Base-by-base conservation (phyloP, 2,797 vertebrate species). In the Aldrovandia affinis region DNA sequence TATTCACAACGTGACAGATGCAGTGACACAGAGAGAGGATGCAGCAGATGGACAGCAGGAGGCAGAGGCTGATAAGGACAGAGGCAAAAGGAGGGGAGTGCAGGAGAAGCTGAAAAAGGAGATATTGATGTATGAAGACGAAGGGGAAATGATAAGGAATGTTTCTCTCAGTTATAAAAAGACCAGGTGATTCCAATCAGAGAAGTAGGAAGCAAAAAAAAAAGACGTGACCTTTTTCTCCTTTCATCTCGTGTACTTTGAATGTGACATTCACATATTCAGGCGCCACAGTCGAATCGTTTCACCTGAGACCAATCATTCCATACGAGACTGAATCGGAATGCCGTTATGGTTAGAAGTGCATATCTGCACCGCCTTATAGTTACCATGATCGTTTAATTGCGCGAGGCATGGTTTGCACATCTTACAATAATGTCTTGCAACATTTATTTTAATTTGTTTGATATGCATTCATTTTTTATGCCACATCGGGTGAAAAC, bases 1-100 rank as follows among this genome's bases (percentile, higher is more conserved):
- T 85, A 83, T 84, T 88, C 85, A 84, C 68, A 81, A 25, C 20
- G 82, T 83, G 84, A 86, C 85, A 82, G 82, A 81, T 81, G 84
- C 85, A 36, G 75, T 47, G 83, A 80, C 77, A 79, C 75, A 42
- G 20, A 77, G 50, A 73, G 59, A 78, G 52, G 82, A 80, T 65
- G n/a, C 52, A 54, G 33, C 63, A n/a, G 82, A 52, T 30, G 39
- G 61, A 39, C 55, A 28, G 68, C 55, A 42, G 59, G 65, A 52
- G 75, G 61, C 70, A 78, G 30, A 80, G 80, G 75, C n/a, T 78
- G 81, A 73, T 36, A 75, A 55, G 1, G n/a, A 75, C 28, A 14
- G 33, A 57, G 20, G 20, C 52, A 2, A 28, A 44, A 33, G n/a
- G 68, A 82, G n/a, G 33, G 77, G 15, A 0, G 15, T 20, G 47